A percentile compares a stretch with the other conserved stretches of the same genome.
Conservation (phyloP, 64 coral and sea anemone species). For the Astreopora myriophthalma region DNA sequence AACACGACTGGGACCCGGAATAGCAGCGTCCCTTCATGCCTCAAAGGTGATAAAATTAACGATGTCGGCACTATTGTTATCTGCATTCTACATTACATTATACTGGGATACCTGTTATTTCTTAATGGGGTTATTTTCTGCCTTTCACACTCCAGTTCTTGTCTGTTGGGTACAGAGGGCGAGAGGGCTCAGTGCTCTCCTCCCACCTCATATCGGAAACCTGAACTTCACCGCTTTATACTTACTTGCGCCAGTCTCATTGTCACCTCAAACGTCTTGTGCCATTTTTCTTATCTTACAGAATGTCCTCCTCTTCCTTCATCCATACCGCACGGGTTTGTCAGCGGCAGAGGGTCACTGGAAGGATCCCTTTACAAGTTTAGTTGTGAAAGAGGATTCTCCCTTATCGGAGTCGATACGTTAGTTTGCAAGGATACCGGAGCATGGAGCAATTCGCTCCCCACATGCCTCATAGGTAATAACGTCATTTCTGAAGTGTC, state of each 20-base stretch:
- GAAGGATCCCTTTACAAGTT: neutral
- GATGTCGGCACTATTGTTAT: neutral
- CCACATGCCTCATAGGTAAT: conserved; percentile 10
- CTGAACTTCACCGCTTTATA: too few relatives aligned
- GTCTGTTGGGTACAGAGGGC: too few relatives aligned
- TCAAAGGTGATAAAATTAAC: neutral
- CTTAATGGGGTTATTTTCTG: too few relatives aligned
- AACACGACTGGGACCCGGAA: neutral
- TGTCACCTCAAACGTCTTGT: too few relatives aligned
- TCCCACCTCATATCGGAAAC: too few relatives aligned
- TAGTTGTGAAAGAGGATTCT: neutral
- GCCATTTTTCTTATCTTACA: neutral
- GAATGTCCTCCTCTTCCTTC: neutral
- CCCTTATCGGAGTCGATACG: neutral
- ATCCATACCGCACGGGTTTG: neutral
- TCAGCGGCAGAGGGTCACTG: neutral
- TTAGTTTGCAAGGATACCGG: conserved; percentile 11
- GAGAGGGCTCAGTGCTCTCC: too few relatives aligned
- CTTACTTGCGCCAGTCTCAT: too few relatives aligned
- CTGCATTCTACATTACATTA: neutral
- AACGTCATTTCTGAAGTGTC: neutral
- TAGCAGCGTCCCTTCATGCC: neutral
- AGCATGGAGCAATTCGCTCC: neutral
- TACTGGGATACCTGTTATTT: neutral
- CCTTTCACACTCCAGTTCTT: too few relatives aligned